A percentile compares a stretch with the other conserved stretches of the same genome.
Conservation (phyloP, 30 jellyfish, hydroid and myxozoan genomes). For the Pelagia noctiluca region DNA sequence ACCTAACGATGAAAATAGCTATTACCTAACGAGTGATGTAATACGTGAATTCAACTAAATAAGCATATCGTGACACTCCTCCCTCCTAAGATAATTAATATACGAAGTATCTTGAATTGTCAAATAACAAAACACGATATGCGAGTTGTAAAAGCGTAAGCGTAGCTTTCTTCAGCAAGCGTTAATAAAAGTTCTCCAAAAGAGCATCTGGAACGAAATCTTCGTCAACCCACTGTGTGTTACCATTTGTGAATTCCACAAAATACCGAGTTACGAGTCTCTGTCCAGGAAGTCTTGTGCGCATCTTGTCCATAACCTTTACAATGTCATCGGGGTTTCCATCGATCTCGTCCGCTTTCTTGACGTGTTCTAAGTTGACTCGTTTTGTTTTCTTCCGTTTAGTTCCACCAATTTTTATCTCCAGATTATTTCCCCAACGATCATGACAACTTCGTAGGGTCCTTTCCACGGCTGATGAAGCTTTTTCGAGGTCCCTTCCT, state of each 20-base stretch:
- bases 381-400: neutral
- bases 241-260: neutral
- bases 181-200: neutral
- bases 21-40: too few relatives aligned
- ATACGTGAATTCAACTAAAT: too few relatives aligned
- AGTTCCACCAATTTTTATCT: neutral
- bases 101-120: too few relatives aligned
- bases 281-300: constrained; percentile 23
- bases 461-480: neutral
- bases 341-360: constrained; percentile 12
- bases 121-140: neutral
- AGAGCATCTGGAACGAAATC: constrained; percentile 10
- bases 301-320: constrained; percentile 4
- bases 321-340: constrained; percentile 11
- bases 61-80: constrained; percentile 1
- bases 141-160: neutral
- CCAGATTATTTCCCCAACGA: neutral
- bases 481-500: neutral
- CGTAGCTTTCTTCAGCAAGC: neutral
- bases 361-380: neutral
- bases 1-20: too few relatives aligned
- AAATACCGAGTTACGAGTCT: constrained; percentile 9
- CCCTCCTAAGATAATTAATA: neutral
- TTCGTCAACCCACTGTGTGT: constrained; percentile 3
- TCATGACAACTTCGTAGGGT: neutral